Evolutionary conservation across 2,888 invertebrate genomes (phyloP), one percentile per base, ranked within the genome.

Genomic region (Sphecodes monilicornis): DNA sequence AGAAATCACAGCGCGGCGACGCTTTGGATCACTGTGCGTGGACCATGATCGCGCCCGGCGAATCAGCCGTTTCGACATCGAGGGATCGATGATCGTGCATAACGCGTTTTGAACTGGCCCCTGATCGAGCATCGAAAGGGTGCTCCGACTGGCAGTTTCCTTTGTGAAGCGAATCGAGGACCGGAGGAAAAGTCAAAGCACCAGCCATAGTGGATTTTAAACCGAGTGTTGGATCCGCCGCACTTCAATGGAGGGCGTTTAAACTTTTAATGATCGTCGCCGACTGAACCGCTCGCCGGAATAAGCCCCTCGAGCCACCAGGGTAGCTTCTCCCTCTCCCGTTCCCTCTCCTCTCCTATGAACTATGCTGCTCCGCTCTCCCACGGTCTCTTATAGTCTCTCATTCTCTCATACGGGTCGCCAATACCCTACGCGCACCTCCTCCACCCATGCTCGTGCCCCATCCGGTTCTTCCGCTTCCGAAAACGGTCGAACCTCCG

Each of bases 211-310:
- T 89, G 89, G 91, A 93, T 93, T 93, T 92, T 90, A 81, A 92
- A 89, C 87, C 89, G 91, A 90, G 91, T 90, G 89, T 91, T 88
- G 90, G 91, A 92, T 92, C 90, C 91, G 89, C 87, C 90, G 91
- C 88, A 89, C 92, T 92, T 93, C 89, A 93, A 93, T 92, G 86
- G 90, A 88, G 91, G 89, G 90, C 93, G 92, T 92, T 93, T 93
- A 93, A 93, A 93, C 91, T 93, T 93, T 93, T 93, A 93, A 93
- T 93, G 93, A 93, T 92, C 92, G 91, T 92, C 92, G 92, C 88
- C 90, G 90, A 91, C 85, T 90, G 88, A 91, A 92, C 90, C 90
- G 90, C 85, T 90, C 86, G 85, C 86, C 83, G 91, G 91, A 89
- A 93, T 92, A 92, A 92, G 91, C 91, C 91, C 88, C 90, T 89